Evolutionary conservation across 2,113 vertebrate species (phyloP).

Genomic region (Hippocampus comes): DNA sequence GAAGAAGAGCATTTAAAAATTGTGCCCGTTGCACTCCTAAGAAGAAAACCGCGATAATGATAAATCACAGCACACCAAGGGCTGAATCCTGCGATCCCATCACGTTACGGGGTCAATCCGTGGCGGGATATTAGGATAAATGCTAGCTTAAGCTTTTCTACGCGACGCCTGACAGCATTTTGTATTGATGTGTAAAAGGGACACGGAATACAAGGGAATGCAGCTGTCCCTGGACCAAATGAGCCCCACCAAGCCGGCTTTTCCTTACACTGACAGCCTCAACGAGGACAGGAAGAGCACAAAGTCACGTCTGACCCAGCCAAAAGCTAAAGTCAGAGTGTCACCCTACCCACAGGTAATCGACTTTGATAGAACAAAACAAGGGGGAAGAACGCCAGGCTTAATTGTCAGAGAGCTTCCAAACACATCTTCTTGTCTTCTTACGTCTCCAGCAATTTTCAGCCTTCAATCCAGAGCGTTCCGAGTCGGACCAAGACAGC

Average conservation of each 20-base stretch:
- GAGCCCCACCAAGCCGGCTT: conserved; percentile 87
- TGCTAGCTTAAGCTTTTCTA: conserved; percentile 1
- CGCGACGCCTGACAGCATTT: conserved; percentile 24
- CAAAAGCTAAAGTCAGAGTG: conserved; percentile 89
- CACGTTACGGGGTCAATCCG: background rate
- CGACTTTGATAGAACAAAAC: conserved; percentile 14
- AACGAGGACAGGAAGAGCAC: conserved; percentile 84
- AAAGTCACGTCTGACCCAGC: conserved; percentile 82
- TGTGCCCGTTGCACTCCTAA: background rate
- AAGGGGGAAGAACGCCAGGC: background rate
- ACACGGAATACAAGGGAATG: conserved; percentile 97
- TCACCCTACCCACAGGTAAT: conserved; percentile 95
- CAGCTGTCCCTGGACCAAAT: conserved; percentile 97
- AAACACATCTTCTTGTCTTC: conserved; percentile 14
- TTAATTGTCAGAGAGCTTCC: background rate
- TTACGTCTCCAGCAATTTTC: conserved; percentile 78
- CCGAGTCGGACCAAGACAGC: conserved; percentile 95
- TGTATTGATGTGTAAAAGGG: conserved; percentile 70
- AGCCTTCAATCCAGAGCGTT: conserved; percentile 92
- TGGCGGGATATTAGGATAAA: conserved; percentile 14
- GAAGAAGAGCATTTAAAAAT: background rate
- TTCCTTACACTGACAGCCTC: conserved; percentile 83
- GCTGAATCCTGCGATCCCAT: conserved; percentile 1
- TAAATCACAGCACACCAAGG: background rate
- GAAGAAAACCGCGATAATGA: too few relatives aligned